Conservation (phyloP, 2,888 invertebrate species). For the Drosophila atroscutellata region DNA sequence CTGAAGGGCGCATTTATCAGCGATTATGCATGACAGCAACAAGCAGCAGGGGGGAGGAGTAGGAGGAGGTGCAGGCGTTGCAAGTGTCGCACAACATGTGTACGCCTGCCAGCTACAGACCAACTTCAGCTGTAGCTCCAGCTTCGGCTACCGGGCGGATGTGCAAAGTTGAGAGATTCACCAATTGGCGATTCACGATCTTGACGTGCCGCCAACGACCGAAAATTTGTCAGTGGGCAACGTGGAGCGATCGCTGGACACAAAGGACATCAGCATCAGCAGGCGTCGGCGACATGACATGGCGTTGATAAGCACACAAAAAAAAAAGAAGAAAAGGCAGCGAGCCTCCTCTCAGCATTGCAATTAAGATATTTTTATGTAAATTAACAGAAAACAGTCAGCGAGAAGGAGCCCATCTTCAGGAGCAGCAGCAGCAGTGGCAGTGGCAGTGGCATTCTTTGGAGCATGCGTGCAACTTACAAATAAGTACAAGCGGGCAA, state of each 20-base stretch:
- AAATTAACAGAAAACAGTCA: constrained; percentile 64
- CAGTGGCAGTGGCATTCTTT: constrained; percentile 16
- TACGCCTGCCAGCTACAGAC: constrained; percentile 44
- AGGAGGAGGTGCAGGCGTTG: constrained; percentile 6
- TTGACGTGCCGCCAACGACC: constrained; percentile 61
- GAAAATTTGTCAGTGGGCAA: constrained; percentile 63
- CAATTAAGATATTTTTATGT: constrained; percentile 82
- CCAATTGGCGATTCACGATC: constrained; percentile 38
- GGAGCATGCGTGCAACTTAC: constrained; percentile 74
- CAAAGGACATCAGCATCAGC: constrained; percentile 9
- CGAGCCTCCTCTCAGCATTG: constrained; percentile 34
- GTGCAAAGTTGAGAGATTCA: constrained; percentile 31
- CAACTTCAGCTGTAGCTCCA: background rate
- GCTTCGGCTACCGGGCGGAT: constrained; percentile 12
- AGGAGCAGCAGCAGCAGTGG: background rate
- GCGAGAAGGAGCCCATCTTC: constrained; percentile 14
- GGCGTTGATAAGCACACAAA: constrained; percentile 61
- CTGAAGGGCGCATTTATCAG: constrained; percentile 77
- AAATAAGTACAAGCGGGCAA: constrained; percentile 69
- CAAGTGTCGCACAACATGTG: constrained; percentile 77
- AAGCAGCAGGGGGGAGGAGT: constrained; percentile 8
- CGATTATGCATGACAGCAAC: constrained; percentile 70
- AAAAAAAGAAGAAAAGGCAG: constrained; percentile 11
- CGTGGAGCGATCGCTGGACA: background rate
- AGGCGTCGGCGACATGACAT: constrained; percentile 70